Evolutionary conservation across 2,113 vertebrate genomes (phyloP).

Genomic region (Bostrychus sinensis): DNA sequence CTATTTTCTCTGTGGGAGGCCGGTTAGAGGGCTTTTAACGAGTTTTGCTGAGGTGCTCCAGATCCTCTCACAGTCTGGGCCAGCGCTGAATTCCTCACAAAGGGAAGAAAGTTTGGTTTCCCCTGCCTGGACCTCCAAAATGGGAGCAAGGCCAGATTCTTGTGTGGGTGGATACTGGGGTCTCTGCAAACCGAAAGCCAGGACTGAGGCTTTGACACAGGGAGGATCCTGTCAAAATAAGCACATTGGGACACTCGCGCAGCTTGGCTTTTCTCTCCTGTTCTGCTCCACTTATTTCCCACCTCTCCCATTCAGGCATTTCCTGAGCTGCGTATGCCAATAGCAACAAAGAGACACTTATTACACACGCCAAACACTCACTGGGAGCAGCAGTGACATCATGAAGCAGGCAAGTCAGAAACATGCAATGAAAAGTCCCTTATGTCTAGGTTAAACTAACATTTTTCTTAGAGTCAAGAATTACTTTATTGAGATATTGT

Average conservation of each 20-base stretch:
- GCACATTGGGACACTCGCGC: conserved; percentile 52
- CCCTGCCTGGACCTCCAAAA: conserved; percentile 55
- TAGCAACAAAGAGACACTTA: conserved; percentile 59
- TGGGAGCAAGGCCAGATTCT: conserved; percentile 54
- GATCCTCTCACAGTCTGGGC: conserved; percentile 20
- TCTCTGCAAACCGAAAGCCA: conserved; percentile 42
- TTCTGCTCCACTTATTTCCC: conserved; percentile 62
- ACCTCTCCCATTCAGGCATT: conserved; percentile 75
- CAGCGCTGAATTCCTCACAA: conserved; percentile 56
- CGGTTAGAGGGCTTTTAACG: conserved; percentile 24
- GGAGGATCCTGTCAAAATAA: conserved; percentile 70
- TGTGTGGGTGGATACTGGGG: conserved; percentile 61
- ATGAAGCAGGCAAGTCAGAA: background rate
- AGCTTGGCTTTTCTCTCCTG: conserved; percentile 49
- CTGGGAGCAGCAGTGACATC: conserved; percentile 4
- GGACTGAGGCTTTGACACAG: conserved; percentile 53
- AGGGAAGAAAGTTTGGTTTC: conserved; percentile 51
- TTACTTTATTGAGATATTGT: background rate
- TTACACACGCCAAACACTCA: conserved; percentile 46
- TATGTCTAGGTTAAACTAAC: background rate
- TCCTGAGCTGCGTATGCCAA: conserved; percentile 67
- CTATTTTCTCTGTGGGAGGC: conserved; percentile 35
- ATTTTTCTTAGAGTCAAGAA: background rate
- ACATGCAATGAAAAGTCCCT: background rate
- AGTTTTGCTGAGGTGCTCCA: conserved; percentile 47